These are phyloP conservation scores for Drosophila paramelanica DNA, from an alignment of 2,888 invertebrate genomes.

Conservation along the genomic window DNA sequence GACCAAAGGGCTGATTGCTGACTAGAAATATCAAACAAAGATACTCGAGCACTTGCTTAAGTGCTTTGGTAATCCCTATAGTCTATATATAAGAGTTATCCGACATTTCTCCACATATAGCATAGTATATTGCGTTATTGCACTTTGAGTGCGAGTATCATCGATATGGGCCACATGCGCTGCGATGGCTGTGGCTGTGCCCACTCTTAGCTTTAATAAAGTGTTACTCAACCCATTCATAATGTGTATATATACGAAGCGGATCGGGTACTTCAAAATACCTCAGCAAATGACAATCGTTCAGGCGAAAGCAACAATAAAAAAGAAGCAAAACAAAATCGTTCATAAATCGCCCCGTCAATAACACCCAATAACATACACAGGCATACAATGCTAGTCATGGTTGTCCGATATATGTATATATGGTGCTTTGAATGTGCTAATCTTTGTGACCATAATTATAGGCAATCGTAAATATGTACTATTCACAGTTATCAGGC, in stretches of 20 bases:
- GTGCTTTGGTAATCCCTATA: conserved; percentile 10
- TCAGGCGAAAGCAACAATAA: conserved; percentile 25
- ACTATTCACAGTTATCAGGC: conserved; percentile 37
- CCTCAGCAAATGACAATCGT: conserved; percentile 18
- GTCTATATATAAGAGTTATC: background rate
- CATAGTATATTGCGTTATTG: background rate
- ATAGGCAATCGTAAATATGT: conserved; percentile 38
- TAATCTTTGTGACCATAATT: conserved; percentile 21
- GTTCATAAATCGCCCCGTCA: conserved; percentile 18
- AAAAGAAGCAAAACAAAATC: conserved; percentile 24
- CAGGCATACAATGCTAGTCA: conserved; percentile 12
- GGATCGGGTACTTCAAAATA: conserved; percentile 7
- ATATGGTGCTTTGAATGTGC: conserved; percentile 2
- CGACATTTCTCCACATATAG: conserved; percentile 12
- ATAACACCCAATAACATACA: conserved; percentile 29
- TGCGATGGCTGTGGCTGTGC: background rate
- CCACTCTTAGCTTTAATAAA: conserved; percentile 43
- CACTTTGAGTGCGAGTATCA: conserved; percentile 1
- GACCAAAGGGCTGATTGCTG: background rate
- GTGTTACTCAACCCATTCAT: conserved; percentile 61
- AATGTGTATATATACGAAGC: background rate
- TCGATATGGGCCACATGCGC: conserved; percentile 39
- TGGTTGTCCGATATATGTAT: conserved; percentile 5
- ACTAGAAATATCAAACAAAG: background rate
- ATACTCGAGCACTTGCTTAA: conserved; percentile 2